Percentiles rank a stretch among this genome's conserved stretches.
Conservation (phyloP, 1,140 invertebrate species). For the Rhopalosiphum padi region DNA sequence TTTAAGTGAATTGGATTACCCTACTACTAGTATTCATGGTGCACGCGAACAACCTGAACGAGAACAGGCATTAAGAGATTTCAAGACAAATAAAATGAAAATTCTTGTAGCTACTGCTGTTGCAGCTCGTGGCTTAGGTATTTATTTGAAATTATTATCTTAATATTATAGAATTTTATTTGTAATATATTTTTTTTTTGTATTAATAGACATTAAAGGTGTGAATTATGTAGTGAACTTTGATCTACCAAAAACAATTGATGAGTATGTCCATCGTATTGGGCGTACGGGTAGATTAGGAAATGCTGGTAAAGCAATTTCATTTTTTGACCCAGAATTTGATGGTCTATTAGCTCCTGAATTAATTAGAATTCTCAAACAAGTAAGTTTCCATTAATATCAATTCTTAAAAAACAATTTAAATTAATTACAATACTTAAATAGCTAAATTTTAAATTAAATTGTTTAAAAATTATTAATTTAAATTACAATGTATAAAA, state of each 20-base stretch:
- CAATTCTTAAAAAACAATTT: neutral
- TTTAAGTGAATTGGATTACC: slow-evolving; percentile 85
- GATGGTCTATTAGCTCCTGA: slow-evolving; percentile 46
- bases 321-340: slow-evolving; percentile 56
- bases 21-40: slow-evolving; percentile 98
- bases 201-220: slow-evolving; percentile 86
- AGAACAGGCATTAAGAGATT: slow-evolving; percentile 91
- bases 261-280: slow-evolving; percentile 97
- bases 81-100: slow-evolving; percentile 90
- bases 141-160: neutral
- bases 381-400: slow-evolving; percentile 32
- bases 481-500: neutral
- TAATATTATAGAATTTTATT: neutral
- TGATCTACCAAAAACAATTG: slow-evolving; percentile 93
- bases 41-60: slow-evolving; percentile 94
- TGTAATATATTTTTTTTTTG: slow-evolving; percentile 60
- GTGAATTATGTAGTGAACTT: slow-evolving; percentile 98
- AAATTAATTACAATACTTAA: neutral
- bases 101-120: slow-evolving; percentile 98
- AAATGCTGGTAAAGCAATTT: slow-evolving; percentile 66
- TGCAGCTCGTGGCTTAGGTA: slow-evolving; percentile 62
- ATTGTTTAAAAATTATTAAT: neutral
- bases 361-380: slow-evolving; percentile 58
- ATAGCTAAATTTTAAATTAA: neutral
- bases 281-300: slow-evolving; percentile 96